Conservation (phyloP, 2,797 vertebrate species). For the Chloroceryle amazona region DNA sequence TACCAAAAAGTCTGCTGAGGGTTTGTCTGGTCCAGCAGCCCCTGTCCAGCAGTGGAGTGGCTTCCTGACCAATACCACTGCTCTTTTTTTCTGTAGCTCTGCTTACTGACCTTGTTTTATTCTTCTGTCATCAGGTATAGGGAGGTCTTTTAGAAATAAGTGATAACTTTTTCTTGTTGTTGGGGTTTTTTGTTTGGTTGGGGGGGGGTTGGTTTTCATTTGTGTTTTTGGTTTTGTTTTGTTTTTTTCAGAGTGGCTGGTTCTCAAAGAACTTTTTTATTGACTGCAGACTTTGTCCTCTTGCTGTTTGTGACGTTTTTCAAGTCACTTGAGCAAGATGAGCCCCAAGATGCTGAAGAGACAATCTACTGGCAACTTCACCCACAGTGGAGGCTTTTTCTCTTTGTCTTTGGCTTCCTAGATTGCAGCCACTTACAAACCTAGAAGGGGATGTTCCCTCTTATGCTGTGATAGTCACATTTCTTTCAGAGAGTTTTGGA, state of each 20-base stretch:
- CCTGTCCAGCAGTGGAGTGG: neutral
- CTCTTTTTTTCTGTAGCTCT: neutral
- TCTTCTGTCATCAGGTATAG: neutral
- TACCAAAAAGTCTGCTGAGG: neutral
- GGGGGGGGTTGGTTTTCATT: no score
- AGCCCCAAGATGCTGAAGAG: neutral
- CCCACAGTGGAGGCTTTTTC: neutral
- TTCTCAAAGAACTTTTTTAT: neutral
- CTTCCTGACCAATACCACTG: neutral
- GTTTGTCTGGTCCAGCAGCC: neutral
- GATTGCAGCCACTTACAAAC: neutral
- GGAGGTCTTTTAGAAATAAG: neutral
- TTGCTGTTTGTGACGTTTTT: neutral
- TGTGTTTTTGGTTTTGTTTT: no score
- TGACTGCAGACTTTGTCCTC: neutral
- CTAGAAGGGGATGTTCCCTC: neutral
- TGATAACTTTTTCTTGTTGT: neutral
- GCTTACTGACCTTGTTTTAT: neutral
- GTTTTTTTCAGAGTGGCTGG: neutral
- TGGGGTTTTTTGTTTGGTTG: no score
- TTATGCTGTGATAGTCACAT: accelerated
- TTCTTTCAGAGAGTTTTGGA: neutral
- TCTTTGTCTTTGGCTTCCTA: neutral
- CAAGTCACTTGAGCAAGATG: neutral
- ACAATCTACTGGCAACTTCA: neutral